These are phyloP conservation scores for Procavia capensis DNA, from an alignment of 2,113 vertebrate species.

Conservation along the genomic window DNA sequence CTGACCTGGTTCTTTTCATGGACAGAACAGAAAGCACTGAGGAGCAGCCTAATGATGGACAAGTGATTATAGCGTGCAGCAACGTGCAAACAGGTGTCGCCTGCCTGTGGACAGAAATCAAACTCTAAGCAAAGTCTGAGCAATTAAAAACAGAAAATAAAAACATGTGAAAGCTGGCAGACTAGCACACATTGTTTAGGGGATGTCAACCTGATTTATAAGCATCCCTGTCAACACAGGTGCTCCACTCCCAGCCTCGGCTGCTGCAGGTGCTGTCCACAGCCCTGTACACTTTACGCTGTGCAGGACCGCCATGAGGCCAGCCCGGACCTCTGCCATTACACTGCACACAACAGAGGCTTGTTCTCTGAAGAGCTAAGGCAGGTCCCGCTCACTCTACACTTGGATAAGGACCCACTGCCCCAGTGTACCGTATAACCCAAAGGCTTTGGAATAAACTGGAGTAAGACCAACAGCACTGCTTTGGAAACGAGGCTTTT, in stretches of 20 bases:
- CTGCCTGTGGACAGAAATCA: constrained; percentile 91
- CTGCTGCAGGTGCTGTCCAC: neutral
- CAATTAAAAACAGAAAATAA: constrained; percentile 23
- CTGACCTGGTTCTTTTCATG: constrained; percentile 97
- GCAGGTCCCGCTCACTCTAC: neutral
- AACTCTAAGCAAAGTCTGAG: constrained; percentile 77
- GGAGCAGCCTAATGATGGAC: constrained; percentile 93
- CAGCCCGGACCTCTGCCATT: neutral
- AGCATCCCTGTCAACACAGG: neutral
- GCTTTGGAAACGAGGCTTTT: neutral
- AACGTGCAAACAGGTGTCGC: constrained; percentile 96
- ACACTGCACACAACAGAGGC: neutral
- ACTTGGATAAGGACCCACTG: neutral
- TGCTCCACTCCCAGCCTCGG: neutral
- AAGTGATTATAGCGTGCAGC: constrained; percentile 97
- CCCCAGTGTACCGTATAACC: neutral
- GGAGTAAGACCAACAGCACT: neutral
- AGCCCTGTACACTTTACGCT: neutral
- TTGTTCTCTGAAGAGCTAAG: neutral
- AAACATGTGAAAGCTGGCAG: neutral
- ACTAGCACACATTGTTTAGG: neutral
- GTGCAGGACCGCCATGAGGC: rapidly evolving
- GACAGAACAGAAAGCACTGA: constrained; percentile 97
- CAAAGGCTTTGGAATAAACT: neutral
- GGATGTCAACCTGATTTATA: neutral